Evolutionary conservation across 2,888 invertebrate species (phyloP).

Genomic region (Coleophora flavipennella): DNA sequence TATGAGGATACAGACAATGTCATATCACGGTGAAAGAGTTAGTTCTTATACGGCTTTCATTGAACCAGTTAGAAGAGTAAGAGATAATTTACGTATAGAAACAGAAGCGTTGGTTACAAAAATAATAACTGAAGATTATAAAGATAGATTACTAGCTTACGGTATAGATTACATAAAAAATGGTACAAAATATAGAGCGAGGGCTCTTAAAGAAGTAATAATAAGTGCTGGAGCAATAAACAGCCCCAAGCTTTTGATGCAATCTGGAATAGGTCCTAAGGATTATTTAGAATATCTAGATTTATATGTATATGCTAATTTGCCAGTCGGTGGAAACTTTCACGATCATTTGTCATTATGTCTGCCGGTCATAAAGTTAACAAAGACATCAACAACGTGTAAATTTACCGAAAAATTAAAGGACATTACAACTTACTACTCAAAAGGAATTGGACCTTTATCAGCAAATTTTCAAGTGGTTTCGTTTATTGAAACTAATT

Average conservation of each 20-base stretch:
- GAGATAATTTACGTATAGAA: conserved; percentile 46
- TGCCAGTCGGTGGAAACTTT: conserved; percentile 59
- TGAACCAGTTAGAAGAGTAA: conserved; percentile 50
- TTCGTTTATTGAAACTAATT: conserved; percentile 48
- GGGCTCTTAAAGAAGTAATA: conserved; percentile 49
- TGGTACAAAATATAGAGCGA: conserved; percentile 45
- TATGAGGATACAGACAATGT: conserved; percentile 60
- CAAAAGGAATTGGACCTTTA: conserved; percentile 52
- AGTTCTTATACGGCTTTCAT: conserved; percentile 59
- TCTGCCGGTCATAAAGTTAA: conserved; percentile 51
- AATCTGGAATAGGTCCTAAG: conserved; percentile 57
- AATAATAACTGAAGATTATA: conserved; percentile 37
- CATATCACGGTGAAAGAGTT: conserved; percentile 60
- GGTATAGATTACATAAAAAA: conserved; percentile 55
- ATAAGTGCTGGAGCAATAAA: conserved; percentile 59
- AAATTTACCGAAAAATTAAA: conserved; percentile 54
- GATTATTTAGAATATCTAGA: conserved; percentile 61
- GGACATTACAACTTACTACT: conserved; percentile 54
- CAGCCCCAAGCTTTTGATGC: conserved; percentile 58
- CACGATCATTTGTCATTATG: conserved; percentile 64
- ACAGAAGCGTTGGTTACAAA: conserved; percentile 58
- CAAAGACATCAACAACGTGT: conserved; percentile 43
- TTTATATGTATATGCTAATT: conserved; percentile 40
- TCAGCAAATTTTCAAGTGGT: conserved; percentile 63
- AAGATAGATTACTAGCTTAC: conserved; percentile 30